Percentiles rank a stretch among this genome's conserved stretches.
Evolutionary conservation across 2,797 vertebrate species (phyloP).

Genomic region (Cephalopachus bancanus): DNA sequence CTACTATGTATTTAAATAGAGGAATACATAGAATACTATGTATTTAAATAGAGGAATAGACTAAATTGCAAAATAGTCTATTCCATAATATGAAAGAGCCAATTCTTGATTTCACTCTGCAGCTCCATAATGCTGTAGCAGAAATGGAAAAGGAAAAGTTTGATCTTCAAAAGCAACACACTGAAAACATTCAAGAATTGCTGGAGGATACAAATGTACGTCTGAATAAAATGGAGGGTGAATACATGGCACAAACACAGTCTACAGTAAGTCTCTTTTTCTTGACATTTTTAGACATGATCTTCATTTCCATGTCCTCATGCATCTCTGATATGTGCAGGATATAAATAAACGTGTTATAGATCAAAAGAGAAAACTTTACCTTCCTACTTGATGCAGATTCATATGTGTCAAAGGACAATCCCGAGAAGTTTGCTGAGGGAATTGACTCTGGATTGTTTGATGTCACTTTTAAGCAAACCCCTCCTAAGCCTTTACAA

Average conservation of each 20-base stretch:
- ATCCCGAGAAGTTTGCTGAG: neutral
- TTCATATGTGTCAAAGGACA: fast-evolving
- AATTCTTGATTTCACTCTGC: constrained; percentile 20
- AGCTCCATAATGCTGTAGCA: constrained; percentile 93
- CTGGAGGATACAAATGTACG: constrained; percentile 94
- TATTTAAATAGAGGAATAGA: neutral
- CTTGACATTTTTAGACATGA: neutral
- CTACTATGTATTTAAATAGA: neutral
- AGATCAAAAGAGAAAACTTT: neutral
- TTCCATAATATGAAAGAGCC: neutral
- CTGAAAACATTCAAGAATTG: constrained; percentile 94
- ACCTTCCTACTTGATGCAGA: neutral
- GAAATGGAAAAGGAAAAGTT: constrained; percentile 97
- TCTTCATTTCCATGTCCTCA: neutral
- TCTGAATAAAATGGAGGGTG: constrained; percentile 94
- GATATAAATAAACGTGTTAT: neutral
- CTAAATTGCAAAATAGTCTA: constrained; percentile 1
- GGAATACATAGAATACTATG: neutral
- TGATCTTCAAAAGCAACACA: constrained; percentile 94
- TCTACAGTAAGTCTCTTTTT: constrained; percentile 90
- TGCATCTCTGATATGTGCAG: neutral
- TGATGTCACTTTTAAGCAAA: neutral
- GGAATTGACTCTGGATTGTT: neutral
- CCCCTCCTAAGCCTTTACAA: neutral
- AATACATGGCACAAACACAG: constrained; percentile 91